Base-by-base conservation (phyloP, 2,113 vertebrate genomes). In the Dascyllus trimaculatus region DNA sequence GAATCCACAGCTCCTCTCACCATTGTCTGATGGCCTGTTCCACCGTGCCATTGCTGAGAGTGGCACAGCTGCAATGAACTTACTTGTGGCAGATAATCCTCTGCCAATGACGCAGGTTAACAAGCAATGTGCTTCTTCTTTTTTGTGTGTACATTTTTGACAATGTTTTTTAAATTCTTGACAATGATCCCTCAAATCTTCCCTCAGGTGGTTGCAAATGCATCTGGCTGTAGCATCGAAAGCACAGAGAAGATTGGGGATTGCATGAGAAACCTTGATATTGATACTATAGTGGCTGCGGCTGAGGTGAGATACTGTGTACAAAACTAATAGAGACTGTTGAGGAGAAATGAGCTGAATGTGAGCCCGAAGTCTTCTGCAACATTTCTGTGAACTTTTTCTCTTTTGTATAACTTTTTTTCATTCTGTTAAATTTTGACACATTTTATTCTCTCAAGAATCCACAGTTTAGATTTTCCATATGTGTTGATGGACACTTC, bases 1-100 rank as follows among this genome's bases (percentile, higher is more conserved):
- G n/a, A n/a, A n/a, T n/a, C n/a, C n/a, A 60, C 90, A 98, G 96
- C 9, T 96, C 57, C 85, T 97, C 10, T 96, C 96, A 48, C 96
- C 95, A 0, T 48, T 97, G 86, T 86, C 93, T 2, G 52, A 88
- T 0, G 96, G 94, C 2, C 89, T 98, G 40, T 94, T 97, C 80
- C 96, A 95, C 32, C 93, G 11, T 71, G 96, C 93, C 61, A 97
- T 98, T 80, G 95, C 96, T 80, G 84, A 97, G 87, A 97, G 96
- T 35, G 95, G 95, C n/a, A 94, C 93, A 25, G 92, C 93, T 71
- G 80, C 79, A 1, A 87, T 95, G 66, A 61, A 81, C 25, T 0
- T 18, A 0, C 0, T 93, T 0, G 0, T 91, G 0, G 4, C 0
- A 2, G 11, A 60, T 19, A 35, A 91, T 26, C 89, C 92, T 56